Percentiles rank a stretch among this genome's conserved stretches.
Evolutionary conservation across 2,797 vertebrate genomes (phyloP).

Genomic region (Syngnathus acus): DNA sequence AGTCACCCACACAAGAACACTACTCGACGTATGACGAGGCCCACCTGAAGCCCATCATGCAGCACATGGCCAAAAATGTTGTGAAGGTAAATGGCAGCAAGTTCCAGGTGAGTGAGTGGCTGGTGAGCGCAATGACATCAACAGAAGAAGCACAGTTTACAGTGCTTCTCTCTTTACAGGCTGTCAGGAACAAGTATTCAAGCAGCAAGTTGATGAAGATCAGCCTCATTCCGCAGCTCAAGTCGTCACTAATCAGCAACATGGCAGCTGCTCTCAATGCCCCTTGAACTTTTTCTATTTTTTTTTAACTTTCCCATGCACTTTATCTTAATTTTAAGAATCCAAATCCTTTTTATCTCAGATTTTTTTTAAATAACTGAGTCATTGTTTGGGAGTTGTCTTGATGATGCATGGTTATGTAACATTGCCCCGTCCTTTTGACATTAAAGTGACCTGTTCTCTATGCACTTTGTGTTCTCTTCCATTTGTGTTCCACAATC

Average conservation of each 20-base stretch:
- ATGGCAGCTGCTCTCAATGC: constrained; percentile 63
- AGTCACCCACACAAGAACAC: constrained; percentile 64
- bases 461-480: neutral
- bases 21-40: constrained; percentile 63
- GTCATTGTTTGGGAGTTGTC: neutral
- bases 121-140: neutral
- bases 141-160: neutral
- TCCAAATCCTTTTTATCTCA: constrained; percentile 4
- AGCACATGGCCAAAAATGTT: constrained; percentile 71
- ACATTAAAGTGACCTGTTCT: neutral
- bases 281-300: constrained; percentile 6
- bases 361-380: neutral
- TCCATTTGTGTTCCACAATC: neutral
- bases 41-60: constrained; percentile 64
- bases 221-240: constrained; percentile 79
- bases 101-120: constrained; percentile 55
- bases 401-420: neutral
- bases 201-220: constrained; percentile 81
- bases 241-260: constrained; percentile 56
- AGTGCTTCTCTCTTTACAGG: constrained; percentile 57
- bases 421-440: neutral
- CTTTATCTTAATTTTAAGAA: constrained; percentile 36
- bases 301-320: constrained; percentile 30
- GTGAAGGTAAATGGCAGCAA: constrained; percentile 61
- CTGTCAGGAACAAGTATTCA: constrained; percentile 84